A percentile compares a stretch with the other conserved stretches of the same genome.
phyloP scores from a whole-genome alignment of 2,797 vertebrate species.

The Pelochelys cantorii region DNA sequence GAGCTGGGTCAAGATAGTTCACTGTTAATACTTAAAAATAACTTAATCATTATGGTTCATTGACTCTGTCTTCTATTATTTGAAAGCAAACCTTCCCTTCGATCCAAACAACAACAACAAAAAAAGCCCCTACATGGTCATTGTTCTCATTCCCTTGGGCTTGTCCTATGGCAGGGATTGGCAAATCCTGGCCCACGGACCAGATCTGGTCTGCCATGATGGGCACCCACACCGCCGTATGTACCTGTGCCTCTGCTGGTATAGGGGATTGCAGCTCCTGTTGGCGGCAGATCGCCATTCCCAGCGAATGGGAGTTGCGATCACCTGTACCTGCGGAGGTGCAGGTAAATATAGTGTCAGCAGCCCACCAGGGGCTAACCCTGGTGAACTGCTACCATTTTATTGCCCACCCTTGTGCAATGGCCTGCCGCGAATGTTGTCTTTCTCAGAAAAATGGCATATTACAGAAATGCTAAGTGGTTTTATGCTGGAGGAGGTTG shows the following conservation, averaged over 20 bases:
- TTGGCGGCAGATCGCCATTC: too few relatives aligned
- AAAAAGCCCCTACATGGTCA: neutral
- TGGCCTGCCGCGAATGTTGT: neutral
- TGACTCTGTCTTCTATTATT: conserved; percentile 15
- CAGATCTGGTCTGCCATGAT: too few relatives aligned
- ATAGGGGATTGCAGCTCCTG: too few relatives aligned
- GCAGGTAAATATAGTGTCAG: too few relatives aligned
- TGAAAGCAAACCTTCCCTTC: neutral
- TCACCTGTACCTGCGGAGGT: too few relatives aligned
- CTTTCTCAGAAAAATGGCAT: neutral
- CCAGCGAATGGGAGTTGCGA: too few relatives aligned
- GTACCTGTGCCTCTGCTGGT: too few relatives aligned
- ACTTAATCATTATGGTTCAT: neutral
- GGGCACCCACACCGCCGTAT: too few relatives aligned
- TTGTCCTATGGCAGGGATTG: neutral
- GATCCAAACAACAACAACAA: neutral
- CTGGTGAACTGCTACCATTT: too few relatives aligned
- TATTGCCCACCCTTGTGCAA: too few relatives aligned
- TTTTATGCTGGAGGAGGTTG: neutral
- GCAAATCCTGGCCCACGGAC: too few relatives aligned
- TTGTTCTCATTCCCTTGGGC: neutral
- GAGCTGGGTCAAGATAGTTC: neutral
- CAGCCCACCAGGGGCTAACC: too few relatives aligned
- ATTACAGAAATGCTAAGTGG: neutral
- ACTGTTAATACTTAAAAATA: conserved; percentile 13